phyloP scores from a whole-genome alignment of 2,797 vertebrate genomes.

The Liparis tanakae region DNA sequence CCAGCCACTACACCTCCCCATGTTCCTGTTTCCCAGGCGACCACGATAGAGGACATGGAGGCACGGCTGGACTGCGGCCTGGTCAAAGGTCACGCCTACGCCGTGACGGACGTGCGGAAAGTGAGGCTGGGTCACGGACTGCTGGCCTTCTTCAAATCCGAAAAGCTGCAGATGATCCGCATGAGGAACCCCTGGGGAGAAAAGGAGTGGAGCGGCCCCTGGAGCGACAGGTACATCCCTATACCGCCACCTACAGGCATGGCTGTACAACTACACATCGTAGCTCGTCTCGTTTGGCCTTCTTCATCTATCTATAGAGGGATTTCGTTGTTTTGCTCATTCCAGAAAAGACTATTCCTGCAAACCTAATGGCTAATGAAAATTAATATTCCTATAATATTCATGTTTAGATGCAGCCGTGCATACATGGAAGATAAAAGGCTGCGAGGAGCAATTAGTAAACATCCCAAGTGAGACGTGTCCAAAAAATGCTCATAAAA shows the following conservation, averaged over 20 bases:
- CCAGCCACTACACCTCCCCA: neutral
- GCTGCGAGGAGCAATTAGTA: neutral
- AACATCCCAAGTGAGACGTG: neutral
- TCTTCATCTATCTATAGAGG: neutral
- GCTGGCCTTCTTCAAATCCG: constrained; percentile 94
- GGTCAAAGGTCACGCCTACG: constrained; percentile 97
- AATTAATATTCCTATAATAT: neutral
- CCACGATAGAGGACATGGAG: constrained; percentile 92
- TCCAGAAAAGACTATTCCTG: neutral
- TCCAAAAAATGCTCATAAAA: neutral
- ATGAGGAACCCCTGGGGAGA: constrained; percentile 98
- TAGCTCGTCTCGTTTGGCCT: neutral
- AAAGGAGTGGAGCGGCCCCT: constrained; percentile 95
- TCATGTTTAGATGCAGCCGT: neutral
- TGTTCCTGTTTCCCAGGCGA: constrained; percentile 81
- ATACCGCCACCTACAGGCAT: constrained; percentile 24
- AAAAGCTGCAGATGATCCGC: constrained; percentile 97
- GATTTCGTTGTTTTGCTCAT: neutral
- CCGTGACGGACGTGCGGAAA: constrained; percentile 92
- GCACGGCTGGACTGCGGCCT: constrained; percentile 91
- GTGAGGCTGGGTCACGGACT: constrained; percentile 93
- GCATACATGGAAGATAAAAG: neutral
- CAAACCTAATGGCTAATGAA: neutral
- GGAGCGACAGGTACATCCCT: constrained; percentile 93
- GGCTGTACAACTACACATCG: neutral